Conservation (phyloP, 1,140 invertebrate species). For the Ceratina calcarata region DNA sequence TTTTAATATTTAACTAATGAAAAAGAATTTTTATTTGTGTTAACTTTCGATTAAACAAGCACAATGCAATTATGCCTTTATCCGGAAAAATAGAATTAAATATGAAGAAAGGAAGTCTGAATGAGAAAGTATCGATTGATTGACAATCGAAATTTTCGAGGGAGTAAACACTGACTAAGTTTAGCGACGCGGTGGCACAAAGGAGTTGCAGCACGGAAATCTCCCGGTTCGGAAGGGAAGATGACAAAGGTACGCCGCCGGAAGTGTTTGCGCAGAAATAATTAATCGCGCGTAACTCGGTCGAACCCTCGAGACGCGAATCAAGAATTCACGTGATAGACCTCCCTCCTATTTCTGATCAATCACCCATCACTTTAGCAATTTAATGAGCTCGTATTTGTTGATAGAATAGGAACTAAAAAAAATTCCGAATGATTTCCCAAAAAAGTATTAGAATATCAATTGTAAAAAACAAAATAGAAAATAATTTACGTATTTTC, state of each 20-base stretch:
- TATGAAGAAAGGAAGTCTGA: not conserved
- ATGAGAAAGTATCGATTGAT: slow-evolving; percentile 31
- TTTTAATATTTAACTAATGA: too few species aligned
- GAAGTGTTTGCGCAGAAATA: slow-evolving; percentile 45
- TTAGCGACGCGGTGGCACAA: not conserved
- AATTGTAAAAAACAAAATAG: too few species aligned
- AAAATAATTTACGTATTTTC: too few species aligned
- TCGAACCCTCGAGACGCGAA: slow-evolving; percentile 17
- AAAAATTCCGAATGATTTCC: too few species aligned
- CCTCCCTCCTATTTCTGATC: not conserved
- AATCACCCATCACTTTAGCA: not conserved
- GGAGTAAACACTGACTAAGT: not conserved
- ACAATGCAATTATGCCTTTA: too few species aligned
- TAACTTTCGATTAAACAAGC: too few species aligned
- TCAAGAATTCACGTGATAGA: not conserved
- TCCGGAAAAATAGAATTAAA: slow-evolving; percentile 19
- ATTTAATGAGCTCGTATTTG: too few species aligned
- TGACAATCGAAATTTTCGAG: slow-evolving; percentile 18
- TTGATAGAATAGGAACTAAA: too few species aligned
- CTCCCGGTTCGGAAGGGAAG: not conserved
- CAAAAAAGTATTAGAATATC: too few species aligned
- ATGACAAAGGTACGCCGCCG: slow-evolving; percentile 27
- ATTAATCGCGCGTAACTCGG: slow-evolving; percentile 39
- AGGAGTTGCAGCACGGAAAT: not conserved
- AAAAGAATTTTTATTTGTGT: too few species aligned